phyloP scores from a whole-genome alignment of 2,797 vertebrate species.

The Salarias fasciatus region DNA sequence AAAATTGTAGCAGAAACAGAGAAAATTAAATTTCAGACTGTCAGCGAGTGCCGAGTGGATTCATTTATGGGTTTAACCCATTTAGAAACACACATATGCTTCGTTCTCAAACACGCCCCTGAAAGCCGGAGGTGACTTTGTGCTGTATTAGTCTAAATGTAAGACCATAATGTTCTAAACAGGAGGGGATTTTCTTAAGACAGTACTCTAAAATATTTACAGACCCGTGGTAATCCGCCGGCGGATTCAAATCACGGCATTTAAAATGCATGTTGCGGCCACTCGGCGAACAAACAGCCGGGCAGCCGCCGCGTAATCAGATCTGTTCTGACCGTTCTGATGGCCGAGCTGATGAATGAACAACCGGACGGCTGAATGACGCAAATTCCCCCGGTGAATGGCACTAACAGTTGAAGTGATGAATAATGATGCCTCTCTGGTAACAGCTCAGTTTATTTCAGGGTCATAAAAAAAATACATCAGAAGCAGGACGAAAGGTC shows the following conservation, averaged over 20 bases:
- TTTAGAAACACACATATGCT: constrained; percentile 14
- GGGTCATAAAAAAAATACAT: neutral
- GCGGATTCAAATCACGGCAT: too few species aligned
- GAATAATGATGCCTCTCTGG: neutral
- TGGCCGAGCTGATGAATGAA: constrained; percentile 18
- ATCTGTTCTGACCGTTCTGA: constrained; percentile 11
- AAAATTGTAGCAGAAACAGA: constrained; percentile 1
- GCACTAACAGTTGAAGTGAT: constrained; percentile 3
- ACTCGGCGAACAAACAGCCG: neutral
- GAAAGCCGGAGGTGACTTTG: constrained; percentile 1
- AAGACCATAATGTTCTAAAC: neutral
- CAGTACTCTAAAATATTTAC: too few species aligned
- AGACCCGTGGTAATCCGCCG: too few species aligned
- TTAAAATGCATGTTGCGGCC: too few species aligned
- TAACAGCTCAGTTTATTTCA: neutral
- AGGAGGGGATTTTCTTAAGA: too few species aligned
- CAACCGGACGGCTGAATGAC: neutral
- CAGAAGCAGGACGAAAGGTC: neutral
- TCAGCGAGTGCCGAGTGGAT: constrained; percentile 14
- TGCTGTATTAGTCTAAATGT: neutral
- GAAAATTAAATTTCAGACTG: constrained; percentile 14
- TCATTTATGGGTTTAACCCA: constrained; percentile 29
- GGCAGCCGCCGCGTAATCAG: constrained; percentile 10
- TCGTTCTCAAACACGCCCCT: constrained; percentile 1
- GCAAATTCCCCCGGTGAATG: constrained; percentile 7